These are phyloP conservation scores for Hippotragus niger DNA, from an alignment of 2,113 vertebrate species.

Conservation along the genomic window DNA sequence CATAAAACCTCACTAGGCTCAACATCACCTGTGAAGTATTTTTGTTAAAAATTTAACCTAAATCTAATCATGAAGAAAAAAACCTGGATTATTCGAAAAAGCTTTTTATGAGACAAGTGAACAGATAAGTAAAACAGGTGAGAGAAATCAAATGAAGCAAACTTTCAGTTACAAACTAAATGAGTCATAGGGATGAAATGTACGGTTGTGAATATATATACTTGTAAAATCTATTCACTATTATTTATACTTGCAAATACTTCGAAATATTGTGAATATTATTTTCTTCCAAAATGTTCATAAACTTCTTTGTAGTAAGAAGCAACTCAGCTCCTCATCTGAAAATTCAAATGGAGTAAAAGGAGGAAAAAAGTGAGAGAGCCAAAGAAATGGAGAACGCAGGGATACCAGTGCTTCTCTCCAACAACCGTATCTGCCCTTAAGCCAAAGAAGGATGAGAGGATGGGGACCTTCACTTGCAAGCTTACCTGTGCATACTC, in stretches of 20 bases:
- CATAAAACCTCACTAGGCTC: not conserved
- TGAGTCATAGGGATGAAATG: not conserved
- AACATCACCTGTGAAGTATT: not conserved
- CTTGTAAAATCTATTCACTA: not conserved
- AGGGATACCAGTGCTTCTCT: not conserved
- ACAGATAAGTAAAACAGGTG: not conserved
- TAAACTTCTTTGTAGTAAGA: not conserved
- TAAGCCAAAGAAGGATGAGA: not conserved
- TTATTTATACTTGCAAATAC: not conserved
- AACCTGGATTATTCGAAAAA: not conserved
- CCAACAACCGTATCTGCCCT: not conserved
- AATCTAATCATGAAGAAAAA: not conserved
- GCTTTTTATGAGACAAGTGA: not conserved
- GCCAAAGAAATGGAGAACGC: not conserved
- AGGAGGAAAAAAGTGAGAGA: not conserved
- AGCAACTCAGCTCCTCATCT: not conserved
- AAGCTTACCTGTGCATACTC: conserved; percentile 96
- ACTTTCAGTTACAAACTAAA: not conserved
- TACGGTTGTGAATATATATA: not conserved
- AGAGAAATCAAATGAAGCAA: not conserved
- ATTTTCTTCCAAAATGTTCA: not conserved
- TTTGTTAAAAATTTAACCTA: conserved; percentile 9
- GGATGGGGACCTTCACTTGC: not conserved
- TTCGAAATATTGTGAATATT: conserved; percentile 5
- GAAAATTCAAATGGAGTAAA: conserved; percentile 4